Evolutionary conservation across 2,113 vertebrate genomes (phyloP).

Genomic region (Cyanoramphus novaezelandiae): DNA sequence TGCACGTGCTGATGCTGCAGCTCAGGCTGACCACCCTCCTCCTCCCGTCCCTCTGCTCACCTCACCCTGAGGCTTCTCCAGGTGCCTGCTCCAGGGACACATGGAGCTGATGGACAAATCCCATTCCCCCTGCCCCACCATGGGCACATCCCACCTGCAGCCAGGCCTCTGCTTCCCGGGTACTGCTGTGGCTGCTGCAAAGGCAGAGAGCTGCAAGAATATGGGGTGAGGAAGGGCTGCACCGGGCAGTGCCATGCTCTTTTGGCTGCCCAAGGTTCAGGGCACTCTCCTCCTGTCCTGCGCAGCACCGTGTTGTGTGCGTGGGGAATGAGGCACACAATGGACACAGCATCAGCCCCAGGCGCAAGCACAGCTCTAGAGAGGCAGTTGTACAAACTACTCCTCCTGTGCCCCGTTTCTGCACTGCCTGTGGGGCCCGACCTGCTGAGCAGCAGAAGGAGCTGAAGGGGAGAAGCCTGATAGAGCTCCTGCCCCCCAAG

Average conservation of each 20-base stretch:
- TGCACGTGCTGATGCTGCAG: not conserved
- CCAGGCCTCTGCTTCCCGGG: not conserved
- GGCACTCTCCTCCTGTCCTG: not conserved
- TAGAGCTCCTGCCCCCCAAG: not conserved
- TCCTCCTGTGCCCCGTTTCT: rapidly evolving
- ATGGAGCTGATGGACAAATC: rapidly evolving
- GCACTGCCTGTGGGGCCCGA: not conserved
- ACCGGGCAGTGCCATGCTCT: rapidly evolving
- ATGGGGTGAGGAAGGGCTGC: not conserved
- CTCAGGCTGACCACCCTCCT: not conserved
- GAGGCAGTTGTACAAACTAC: too few species aligned
- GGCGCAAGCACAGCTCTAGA: not conserved
- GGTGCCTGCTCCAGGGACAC: not conserved
- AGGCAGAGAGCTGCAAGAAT: not conserved
- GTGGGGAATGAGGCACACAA: rapidly evolving
- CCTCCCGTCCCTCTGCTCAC: not conserved
- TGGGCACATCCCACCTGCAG: rapidly evolving
- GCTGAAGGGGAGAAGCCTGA: not conserved
- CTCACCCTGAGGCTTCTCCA: rapidly evolving
- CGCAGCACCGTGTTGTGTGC: rapidly evolving
- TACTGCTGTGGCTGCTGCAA: not conserved
- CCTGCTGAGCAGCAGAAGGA: not conserved
- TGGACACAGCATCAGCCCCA: rapidly evolving
- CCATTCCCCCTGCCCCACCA: rapidly evolving
- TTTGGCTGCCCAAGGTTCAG: rapidly evolving